Conservation (phyloP, 2,113 vertebrate species). For the Tragelaphus scriptus region DNA sequence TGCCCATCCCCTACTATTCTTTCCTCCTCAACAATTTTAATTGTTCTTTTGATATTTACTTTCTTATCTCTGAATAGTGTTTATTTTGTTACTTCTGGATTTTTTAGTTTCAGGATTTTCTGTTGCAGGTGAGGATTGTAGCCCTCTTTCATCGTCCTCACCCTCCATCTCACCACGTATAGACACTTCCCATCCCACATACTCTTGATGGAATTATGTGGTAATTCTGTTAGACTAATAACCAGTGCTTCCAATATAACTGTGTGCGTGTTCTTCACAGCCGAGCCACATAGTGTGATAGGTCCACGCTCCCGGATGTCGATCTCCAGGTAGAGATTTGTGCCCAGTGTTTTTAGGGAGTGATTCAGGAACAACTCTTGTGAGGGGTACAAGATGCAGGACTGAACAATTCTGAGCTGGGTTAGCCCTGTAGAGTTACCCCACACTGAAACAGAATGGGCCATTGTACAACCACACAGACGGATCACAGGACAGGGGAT, state of each 20-base stretch:
- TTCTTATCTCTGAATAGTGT: background rate
- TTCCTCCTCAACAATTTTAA: background rate
- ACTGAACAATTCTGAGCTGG: background rate
- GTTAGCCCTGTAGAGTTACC: background rate
- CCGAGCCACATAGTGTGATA: background rate
- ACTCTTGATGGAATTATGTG: background rate
- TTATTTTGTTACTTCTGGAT: background rate
- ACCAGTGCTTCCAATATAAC: background rate
- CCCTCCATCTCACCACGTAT: background rate
- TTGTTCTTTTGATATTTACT: background rate
- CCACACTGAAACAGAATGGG: background rate
- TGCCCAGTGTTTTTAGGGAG: background rate
- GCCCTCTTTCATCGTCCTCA: background rate
- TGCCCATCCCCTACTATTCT: background rate
- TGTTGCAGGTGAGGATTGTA: background rate
- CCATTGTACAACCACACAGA: background rate
- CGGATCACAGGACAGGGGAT: too few species aligned
- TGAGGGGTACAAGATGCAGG: background rate
- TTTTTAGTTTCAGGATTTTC: background rate
- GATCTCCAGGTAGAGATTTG: background rate
- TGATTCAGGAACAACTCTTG: background rate
- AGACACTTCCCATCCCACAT: background rate
- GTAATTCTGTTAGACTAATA: background rate
- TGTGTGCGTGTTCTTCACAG: rapidly evolving
- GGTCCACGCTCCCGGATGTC: background rate